These are phyloP conservation scores for Netelia virgata DNA, from an alignment of 2,888 invertebrate genomes.

Conservation along the genomic window DNA sequence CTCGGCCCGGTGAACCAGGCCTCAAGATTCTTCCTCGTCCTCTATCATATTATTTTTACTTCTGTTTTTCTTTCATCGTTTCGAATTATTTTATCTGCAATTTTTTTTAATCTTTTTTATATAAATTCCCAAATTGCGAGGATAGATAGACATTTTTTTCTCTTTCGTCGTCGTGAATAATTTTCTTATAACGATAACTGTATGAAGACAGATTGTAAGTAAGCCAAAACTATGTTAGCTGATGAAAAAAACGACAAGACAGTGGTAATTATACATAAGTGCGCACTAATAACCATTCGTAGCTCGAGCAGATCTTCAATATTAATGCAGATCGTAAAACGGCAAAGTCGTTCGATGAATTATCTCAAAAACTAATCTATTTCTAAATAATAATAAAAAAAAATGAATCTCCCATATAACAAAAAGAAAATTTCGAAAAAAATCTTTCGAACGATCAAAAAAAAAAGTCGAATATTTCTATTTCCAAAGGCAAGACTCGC, in stretches of 20 bases:
- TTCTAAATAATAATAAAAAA: neutral
- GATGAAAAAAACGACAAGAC: neutral
- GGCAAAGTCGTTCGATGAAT: slow-evolving; percentile 68
- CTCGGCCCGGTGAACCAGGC: slow-evolving; percentile 38
- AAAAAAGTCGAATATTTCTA: slow-evolving; percentile 8
- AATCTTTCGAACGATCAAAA: neutral
- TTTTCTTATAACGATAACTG: too few relatives aligned
- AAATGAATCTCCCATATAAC: neutral
- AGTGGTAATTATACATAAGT: slow-evolving; percentile 61
- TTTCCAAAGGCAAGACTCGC: slow-evolving; percentile 31
- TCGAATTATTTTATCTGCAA: slow-evolving; percentile 48
- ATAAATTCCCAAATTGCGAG: neutral
- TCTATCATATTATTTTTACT: slow-evolving; percentile 21
- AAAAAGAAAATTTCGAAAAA: neutral
- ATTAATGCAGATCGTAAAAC: slow-evolving; percentile 61
- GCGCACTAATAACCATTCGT: too few relatives aligned
- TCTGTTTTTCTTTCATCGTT: slow-evolving; percentile 14
- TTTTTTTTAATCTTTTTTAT: slow-evolving; percentile 8
- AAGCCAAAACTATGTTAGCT: neutral
- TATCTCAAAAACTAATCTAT: slow-evolving; percentile 16
- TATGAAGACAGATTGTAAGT: neutral
- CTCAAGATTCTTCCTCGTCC: slow-evolving; percentile 19
- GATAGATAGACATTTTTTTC: neutral
- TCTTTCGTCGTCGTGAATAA: neutral
- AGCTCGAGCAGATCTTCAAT: too few relatives aligned